Base-by-base conservation (phyloP, 2,888 invertebrate genomes). In the Nomada ruficornis region DNA sequence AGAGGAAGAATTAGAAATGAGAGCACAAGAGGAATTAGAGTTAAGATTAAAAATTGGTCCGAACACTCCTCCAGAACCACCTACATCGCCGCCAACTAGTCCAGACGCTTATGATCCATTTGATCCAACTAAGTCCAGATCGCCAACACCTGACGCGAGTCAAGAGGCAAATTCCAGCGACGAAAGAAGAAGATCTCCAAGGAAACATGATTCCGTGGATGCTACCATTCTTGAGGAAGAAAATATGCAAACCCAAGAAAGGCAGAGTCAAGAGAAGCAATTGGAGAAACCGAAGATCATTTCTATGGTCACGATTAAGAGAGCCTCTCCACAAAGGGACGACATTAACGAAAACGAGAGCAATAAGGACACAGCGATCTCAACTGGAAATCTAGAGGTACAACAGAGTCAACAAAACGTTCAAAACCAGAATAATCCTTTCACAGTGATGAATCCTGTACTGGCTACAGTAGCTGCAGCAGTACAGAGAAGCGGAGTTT, bases 91-190 rank as follows among this genome's bases (percentile, higher is more conserved):
- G 0, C 96, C 96, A 0, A 96, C 96, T 82, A 96, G 97, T 18
- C 97, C 97, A 0, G 97, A 97, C 93, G 97, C 96, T 3, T 98
- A 98, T 94, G 98, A 98, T 96, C 98, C 98, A 1, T 98, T 98
- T 94, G 98, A 98, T 94, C 98, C 98, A 0, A 98, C 98, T 11
- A 97, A 97, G 93, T 97, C 98, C 13, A 83, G 81, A 26, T 96
- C 96, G 18, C 96, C 95, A 0, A 96, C 96, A 0, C 96, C 96
- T 0, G 92, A 89, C 0, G 89, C 88, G 0, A 92, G 92, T 54
- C 92, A 92, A 52, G 89, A 91, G 26, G 89, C 87, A 0, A 89
- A 88, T 5, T 89, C 90, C 4, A 85, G 86, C 18, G 91, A 91
- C 44, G 91, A 91, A 13, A 83, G 86, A 26, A 90, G 89, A 72